A percentile compares a stretch with the other conserved stretches of the same genome.
Evolutionary conservation across 2,113 vertebrate species (phyloP).

Genomic region (Mus pahari): DNA sequence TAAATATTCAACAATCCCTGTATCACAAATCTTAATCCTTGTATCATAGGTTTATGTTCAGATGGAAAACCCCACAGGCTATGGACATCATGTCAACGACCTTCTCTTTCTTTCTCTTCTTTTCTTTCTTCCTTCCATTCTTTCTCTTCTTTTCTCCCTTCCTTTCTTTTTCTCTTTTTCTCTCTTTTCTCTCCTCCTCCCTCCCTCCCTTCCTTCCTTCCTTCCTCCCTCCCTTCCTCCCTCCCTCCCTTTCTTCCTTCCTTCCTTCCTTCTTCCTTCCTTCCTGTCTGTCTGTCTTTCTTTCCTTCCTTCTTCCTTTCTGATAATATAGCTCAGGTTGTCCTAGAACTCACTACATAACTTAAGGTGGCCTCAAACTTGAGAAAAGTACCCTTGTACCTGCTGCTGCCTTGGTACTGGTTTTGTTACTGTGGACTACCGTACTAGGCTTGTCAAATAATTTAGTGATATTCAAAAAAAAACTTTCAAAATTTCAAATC

Average conservation of each 20-base stretch:
- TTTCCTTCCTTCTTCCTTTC: not conserved
- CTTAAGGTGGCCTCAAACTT: not conserved
- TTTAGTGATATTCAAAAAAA: not conserved
- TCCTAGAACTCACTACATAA: not conserved
- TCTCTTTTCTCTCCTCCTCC: not conserved
- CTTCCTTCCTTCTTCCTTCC: too few species aligned
- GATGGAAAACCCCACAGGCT: not conserved
- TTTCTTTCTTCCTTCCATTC: too few species aligned
- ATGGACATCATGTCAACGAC: not conserved
- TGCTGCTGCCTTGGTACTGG: not conserved
- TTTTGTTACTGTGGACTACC: not conserved
- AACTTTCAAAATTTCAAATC: not conserved
- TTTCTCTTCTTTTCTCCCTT: too few species aligned
- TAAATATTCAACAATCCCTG: not conserved
- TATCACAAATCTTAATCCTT: not conserved
- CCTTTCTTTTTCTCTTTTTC: not conserved
- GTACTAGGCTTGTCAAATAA: not conserved
- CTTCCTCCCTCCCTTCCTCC: too few species aligned
- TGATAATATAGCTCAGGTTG: not conserved
- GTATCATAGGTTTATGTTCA: not conserved
- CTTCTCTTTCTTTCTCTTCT: not conserved
- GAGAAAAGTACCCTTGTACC: not conserved
- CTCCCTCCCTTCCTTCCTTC: too few species aligned
- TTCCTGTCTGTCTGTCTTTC: not conserved
- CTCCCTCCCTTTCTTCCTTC: too few species aligned